phyloP scores from a whole-genome alignment of 2,113 vertebrate species.

The Cottus gobio region DNA sequence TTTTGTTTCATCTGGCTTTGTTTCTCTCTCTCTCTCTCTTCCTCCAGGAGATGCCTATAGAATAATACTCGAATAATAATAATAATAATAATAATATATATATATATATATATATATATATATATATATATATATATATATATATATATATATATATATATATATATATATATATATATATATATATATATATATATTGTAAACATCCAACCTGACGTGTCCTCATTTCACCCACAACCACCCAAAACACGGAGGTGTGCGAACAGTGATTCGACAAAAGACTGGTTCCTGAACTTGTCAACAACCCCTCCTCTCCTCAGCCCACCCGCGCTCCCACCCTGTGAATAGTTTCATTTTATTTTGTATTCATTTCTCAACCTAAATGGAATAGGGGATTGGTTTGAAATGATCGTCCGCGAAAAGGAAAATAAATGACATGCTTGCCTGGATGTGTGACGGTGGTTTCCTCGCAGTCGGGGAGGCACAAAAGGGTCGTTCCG shows the following conservation, averaged over 20 bases:
- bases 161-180: no score
- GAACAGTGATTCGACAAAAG: slow-evolving; percentile 1
- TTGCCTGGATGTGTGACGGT: slow-evolving; percentile 58
- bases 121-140: no score
- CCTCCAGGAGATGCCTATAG: background rate
- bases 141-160: background rate
- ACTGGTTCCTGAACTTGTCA: slow-evolving; percentile 49
- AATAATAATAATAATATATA: background rate
- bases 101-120: background rate
- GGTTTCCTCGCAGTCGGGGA: slow-evolving; percentile 32
- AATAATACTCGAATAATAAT: no score
- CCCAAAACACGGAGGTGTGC: background rate
- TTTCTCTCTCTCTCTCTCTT: background rate
- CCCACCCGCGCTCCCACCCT: slow-evolving; percentile 25
- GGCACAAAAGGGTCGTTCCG: slow-evolving; percentile 64
- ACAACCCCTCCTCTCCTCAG: slow-evolving; percentile 21
- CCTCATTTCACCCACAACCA: slow-evolving; percentile 10
- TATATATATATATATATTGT: background rate
- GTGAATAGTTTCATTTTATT: background rate
- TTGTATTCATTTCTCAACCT: background rate
- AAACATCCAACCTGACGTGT: slow-evolving; percentile 5
- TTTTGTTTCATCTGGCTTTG: slow-evolving; percentile 43
- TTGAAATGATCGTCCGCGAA: background rate
- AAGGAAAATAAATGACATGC: background rate
- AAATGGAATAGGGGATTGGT: background rate